Conservation (phyloP, 2,888 invertebrate genomes). For the Ischnus inquisitorius region DNA sequence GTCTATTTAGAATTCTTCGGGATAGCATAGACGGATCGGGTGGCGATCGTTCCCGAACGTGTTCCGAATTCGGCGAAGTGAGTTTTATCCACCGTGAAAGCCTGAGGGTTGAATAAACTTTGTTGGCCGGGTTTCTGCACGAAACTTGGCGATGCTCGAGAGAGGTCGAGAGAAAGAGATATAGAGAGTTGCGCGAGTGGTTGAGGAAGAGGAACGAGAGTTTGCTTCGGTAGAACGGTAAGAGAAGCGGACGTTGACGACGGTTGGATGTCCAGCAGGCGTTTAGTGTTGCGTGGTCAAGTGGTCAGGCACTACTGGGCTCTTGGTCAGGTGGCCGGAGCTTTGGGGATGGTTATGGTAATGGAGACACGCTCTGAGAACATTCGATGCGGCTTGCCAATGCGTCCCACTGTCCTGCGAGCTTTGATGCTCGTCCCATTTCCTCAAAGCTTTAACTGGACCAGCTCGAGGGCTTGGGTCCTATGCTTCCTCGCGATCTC, state of each 20-base stretch:
- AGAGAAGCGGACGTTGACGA: slow-evolving; percentile 33
- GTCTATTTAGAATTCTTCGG: slow-evolving; percentile 52
- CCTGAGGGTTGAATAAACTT: slow-evolving; percentile 63
- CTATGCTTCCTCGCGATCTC: neutral
- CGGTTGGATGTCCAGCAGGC: slow-evolving; percentile 54
- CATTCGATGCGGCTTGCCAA: slow-evolving; percentile 62
- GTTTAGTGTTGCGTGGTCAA: slow-evolving; percentile 58
- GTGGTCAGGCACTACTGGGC: slow-evolving; percentile 44
- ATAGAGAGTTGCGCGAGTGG: slow-evolving; percentile 1
- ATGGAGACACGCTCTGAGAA: slow-evolving; percentile 66
- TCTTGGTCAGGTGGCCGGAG: slow-evolving; percentile 40
- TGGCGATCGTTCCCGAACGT: slow-evolving; percentile 60
- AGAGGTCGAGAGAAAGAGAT: slow-evolving; percentile 10
- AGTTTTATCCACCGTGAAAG: slow-evolving; percentile 60
- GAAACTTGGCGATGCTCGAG: slow-evolving; percentile 55
- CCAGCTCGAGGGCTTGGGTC: neutral
- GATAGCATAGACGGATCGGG: slow-evolving; percentile 54
- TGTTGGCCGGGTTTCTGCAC: slow-evolving; percentile 52
- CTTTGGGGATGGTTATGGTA: slow-evolving; percentile 65
- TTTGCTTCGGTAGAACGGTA: neutral
- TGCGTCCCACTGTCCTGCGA: neutral
- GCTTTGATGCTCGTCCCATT: neutral
- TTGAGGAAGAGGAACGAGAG: slow-evolving; percentile 32
- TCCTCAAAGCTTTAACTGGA: neutral
- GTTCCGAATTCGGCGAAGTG: slow-evolving; percentile 53